Base-by-base conservation (phyloP, 1,140 invertebrate species). In the Drosophila kanapiae region DNA sequence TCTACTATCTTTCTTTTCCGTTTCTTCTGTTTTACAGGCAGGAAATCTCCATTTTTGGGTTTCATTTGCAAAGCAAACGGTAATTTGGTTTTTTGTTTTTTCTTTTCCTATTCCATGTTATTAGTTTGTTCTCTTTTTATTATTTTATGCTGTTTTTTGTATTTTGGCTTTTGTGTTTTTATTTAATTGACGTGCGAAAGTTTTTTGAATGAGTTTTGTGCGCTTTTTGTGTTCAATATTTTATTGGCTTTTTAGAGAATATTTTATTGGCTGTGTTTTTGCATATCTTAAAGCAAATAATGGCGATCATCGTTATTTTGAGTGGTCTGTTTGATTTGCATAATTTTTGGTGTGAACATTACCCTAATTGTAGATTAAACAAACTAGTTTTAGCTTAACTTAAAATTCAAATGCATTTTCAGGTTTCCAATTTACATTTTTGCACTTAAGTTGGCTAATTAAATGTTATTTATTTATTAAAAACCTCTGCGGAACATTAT, bases 21-120 rank as follows among this genome's bases (percentile, higher is more conserved):
- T 63, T 91, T 90, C 56, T 80, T 80, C 14, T 80, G 78, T 80
- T 81, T 91, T 86, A 82, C 91, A 92, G 91, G 91, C 91, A 92
- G 91, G 91, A 92, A 92, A 92, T 92, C 91, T 80, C 91, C 91
- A 82, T 92, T 92, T 92, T 92, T 92, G 91, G 91, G 91, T 88
- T 92, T 92, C 70, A 92, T 92, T 92, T 92, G 91, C 87, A 92
- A 92, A 91, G 85, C 91, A 82, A 92, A 92, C 91, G 91, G 91
- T 92, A 92, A 91, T 80, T 83, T 92, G 47, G 53, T 77, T 80
- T 23, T 68, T 58, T 57, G 45, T 63, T 61, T 67, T 64, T 61
- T 67, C 63, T 31, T 75, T 18, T 60, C 43, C 14, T 47, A 0
- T 49, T 16, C 16, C 72, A 57, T 53, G 37, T 81, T 65, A 68